phyloP scores from a whole-genome alignment of 2,797 vertebrate genomes.

The Danio albolineatus region DNA sequence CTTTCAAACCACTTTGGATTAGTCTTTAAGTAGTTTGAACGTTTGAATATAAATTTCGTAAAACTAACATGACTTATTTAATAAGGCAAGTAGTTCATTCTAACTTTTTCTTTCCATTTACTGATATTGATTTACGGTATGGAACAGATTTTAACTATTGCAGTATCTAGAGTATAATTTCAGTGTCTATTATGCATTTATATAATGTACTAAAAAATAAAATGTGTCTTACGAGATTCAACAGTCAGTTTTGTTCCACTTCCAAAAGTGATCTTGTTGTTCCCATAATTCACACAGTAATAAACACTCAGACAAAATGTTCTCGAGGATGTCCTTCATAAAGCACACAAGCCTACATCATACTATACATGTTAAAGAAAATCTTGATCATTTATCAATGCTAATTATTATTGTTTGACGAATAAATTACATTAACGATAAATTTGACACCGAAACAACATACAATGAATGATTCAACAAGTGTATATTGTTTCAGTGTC shows the following conservation, averaged over 20 bases:
- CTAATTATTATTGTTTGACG: not conserved
- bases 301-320: constrained; percentile 42
- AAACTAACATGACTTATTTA: not conserved
- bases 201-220: not conserved
- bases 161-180: not conserved
- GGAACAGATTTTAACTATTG: not conserved
- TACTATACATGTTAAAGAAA: too few relatives aligned
- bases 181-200: not conserved
- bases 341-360: too few relatives aligned
- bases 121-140: not conserved
- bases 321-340: not conserved
- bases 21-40: not conserved
- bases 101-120: not conserved
- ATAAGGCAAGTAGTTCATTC: not conserved
- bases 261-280: constrained; percentile 54
- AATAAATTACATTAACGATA: not conserved
- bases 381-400: not conserved
- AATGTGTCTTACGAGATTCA: constrained; percentile 28
- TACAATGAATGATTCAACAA: too few relatives aligned
- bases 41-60: not conserved
- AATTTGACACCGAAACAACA: too few relatives aligned
- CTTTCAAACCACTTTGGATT: not conserved
- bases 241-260: constrained; percentile 41
- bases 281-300: constrained; percentile 55
- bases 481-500: not conserved